These are phyloP conservation scores for Eulemur albifrons DNA, from an alignment of 2,797 vertebrate species.

Conservation along the genomic window DNA sequence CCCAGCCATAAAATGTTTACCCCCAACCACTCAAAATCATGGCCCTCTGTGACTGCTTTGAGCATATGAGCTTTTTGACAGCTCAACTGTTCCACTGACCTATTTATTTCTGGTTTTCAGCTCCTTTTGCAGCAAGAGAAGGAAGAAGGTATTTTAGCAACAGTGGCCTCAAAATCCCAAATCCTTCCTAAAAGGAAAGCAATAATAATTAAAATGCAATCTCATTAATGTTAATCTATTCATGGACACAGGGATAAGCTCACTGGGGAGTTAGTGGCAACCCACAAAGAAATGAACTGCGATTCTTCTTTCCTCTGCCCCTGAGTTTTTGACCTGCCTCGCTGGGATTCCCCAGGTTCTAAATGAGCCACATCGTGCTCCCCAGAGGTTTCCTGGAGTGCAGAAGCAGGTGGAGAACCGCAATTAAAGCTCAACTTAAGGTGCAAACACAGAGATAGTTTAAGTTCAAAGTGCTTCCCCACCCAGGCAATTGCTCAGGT, in stretches of 20 bases:
- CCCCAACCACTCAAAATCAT: slow-evolving; percentile 5
- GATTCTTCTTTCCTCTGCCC: background rate
- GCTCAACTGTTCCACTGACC: slow-evolving; percentile 44
- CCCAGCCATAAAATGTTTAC: slow-evolving; percentile 8
- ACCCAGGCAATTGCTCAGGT: slow-evolving; percentile 49
- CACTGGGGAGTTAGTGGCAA: background rate
- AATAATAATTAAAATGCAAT: slow-evolving; percentile 1
- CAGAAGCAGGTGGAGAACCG: slow-evolving; percentile 46
- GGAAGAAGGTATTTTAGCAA: background rate
- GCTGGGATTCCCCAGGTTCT: background rate
- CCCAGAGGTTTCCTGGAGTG: slow-evolving; percentile 15
- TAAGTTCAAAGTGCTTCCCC: slow-evolving; percentile 70
- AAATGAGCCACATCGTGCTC: background rate
- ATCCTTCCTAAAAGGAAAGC: background rate
- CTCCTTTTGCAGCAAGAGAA: background rate
- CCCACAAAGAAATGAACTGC: background rate
- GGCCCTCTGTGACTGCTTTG: background rate
- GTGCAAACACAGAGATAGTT: slow-evolving; percentile 50
- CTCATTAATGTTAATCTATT: background rate
- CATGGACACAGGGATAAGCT: background rate
- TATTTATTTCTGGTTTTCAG: slow-evolving; percentile 22
- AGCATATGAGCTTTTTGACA: background rate
- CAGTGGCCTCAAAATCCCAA: background rate
- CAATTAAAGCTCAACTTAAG: background rate
- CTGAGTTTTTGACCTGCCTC: background rate